These are phyloP conservation scores for Oscheius sp. DNA, from an alignment of 2,888 invertebrate genomes.

Conservation along the genomic window DNA sequence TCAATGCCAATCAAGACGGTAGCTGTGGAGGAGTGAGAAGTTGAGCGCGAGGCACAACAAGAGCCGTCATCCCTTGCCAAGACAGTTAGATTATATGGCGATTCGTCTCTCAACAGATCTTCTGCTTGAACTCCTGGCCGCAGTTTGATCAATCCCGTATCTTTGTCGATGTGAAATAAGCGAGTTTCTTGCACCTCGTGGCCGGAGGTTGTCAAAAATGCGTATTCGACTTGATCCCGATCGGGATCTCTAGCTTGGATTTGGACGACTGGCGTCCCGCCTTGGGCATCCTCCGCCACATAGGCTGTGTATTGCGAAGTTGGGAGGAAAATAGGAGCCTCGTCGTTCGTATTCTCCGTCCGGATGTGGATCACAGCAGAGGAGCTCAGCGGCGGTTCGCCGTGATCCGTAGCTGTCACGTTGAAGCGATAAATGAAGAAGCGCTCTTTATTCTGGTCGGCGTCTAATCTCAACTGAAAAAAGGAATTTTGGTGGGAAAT, in stretches of 20 bases:
- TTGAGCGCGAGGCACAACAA: conserved; percentile 78
- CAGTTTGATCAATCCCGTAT: conserved; percentile 70
- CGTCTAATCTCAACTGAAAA: conserved; percentile 78
- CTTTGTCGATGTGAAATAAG: conserved; percentile 66
- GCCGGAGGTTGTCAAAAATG: conserved; percentile 51
- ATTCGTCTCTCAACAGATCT: conserved; percentile 53
- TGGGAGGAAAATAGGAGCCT: conserved; percentile 68
- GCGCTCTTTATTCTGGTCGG: conserved; percentile 82
- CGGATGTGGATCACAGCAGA: conserved; percentile 71
- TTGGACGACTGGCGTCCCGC: conserved; percentile 66
- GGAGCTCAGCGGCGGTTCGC: conserved; percentile 66
- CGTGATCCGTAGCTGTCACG: conserved; percentile 72
- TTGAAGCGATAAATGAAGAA: conserved; percentile 71
- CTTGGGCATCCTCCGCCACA: conserved; percentile 69
- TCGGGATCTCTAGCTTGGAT: conserved; percentile 64
- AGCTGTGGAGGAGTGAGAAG: conserved; percentile 52
- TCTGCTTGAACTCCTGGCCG: conserved; percentile 68
- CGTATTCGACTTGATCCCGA: conserved; percentile 63
- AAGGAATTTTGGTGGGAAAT: background rate
- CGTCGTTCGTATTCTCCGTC: conserved; percentile 73
- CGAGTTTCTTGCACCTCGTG: conserved; percentile 41
- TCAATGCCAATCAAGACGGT: conserved; percentile 70
- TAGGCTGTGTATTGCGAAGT: conserved; percentile 64
- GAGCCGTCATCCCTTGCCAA: conserved; percentile 97
- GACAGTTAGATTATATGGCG: conserved; percentile 80